Conservation (phyloP, 2,888 invertebrate genomes). For the Suillia variegata region DNA sequence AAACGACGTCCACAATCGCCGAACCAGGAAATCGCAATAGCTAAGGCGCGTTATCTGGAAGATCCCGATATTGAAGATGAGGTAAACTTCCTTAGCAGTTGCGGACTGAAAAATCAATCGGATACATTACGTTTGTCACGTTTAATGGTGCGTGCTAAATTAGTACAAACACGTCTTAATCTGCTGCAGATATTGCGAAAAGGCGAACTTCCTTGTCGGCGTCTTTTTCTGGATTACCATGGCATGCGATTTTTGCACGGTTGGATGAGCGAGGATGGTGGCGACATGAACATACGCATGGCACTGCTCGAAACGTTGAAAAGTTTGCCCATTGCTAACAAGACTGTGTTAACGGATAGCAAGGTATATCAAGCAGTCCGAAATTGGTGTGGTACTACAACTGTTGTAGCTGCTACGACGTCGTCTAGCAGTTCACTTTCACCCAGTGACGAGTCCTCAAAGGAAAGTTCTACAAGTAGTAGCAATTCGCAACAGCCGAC, state of each 20-base stretch:
- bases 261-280: conserved; percentile 79
- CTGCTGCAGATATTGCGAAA: conserved; percentile 78
- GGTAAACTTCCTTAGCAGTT: conserved; percentile 76
- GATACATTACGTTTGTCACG: conserved; percentile 89
- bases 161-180: conserved; percentile 74
- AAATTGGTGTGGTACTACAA: conserved; percentile 81
- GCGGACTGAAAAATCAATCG: conserved; percentile 85
- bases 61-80: conserved; percentile 83
- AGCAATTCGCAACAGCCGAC: conserved; percentile 8
- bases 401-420: conserved; percentile 29
- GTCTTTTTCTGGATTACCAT: conserved; percentile 91
- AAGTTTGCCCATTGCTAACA: conserved; percentile 89
- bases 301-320: conserved; percentile 80
- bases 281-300: conserved; percentile 64
- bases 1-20: conserved; percentile 25
- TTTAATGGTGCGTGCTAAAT: conserved; percentile 90
- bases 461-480: conserved; percentile 31
- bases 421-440: conserved; percentile 11
- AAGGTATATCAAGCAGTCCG: conserved; percentile 85
- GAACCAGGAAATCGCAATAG: conserved; percentile 7
- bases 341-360: conserved; percentile 90
- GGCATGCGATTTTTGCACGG: conserved; percentile 89
- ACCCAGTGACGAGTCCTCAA: conserved; percentile 34
- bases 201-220: conserved; percentile 80
- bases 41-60: conserved; percentile 62